Conservation (phyloP, 1,140 invertebrate genomes). For the Ruditapes philippinarum region DNA sequence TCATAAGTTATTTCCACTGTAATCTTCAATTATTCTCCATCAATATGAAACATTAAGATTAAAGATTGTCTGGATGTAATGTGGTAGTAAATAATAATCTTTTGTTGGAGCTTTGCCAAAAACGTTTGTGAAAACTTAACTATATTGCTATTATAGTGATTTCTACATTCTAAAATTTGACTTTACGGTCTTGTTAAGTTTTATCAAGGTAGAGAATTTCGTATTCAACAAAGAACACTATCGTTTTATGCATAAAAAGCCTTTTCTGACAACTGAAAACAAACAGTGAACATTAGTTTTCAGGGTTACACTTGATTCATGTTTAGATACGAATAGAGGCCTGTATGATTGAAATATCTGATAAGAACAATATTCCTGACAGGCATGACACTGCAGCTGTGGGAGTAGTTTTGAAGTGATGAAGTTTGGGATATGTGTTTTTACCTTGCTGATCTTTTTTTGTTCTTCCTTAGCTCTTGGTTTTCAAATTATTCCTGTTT, state of each 20-base stretch:
- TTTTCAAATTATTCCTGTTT: background rate
- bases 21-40: constrained; percentile 3
- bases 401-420: background rate
- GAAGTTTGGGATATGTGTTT: constrained; percentile 1
- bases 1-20: background rate
- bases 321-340: background rate
- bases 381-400: constrained; percentile 31
- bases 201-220: background rate
- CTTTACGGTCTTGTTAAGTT: background rate
- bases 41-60: background rate
- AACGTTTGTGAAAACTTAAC: background rate
- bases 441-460: background rate
- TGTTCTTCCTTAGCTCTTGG: background rate
- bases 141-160: background rate
- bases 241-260: background rate
- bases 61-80: background rate
- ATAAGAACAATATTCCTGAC: constrained; percentile 29
- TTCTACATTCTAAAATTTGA: background rate
- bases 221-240: constrained; percentile 1
- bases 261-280: constrained; percentile 24
- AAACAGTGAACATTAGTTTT: constrained; percentile 14
- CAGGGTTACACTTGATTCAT: constrained; percentile 40
- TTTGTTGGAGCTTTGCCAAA: background rate
- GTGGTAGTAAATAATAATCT: constrained; percentile 2
- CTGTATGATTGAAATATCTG: constrained; percentile 34